Conservation (phyloP, 1,140 invertebrate genomes). For the Trichonephila clavipes region DNA sequence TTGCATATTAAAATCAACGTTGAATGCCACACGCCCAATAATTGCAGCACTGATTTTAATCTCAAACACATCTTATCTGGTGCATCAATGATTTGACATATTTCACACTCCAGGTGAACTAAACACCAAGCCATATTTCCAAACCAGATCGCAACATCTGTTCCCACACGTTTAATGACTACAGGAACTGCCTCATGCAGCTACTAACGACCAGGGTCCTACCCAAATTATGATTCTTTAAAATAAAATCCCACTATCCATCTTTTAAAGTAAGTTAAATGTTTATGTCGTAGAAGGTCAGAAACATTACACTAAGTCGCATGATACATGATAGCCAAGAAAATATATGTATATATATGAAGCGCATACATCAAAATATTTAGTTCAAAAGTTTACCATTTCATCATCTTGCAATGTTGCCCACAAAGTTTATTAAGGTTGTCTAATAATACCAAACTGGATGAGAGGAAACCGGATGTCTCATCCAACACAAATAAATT, state of each 20-base stretch:
- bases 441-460: too few species aligned
- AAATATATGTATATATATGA: background rate
- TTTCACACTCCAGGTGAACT: conserved; percentile 30
- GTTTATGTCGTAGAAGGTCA: too few species aligned
- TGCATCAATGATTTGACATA: background rate
- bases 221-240: conserved; percentile 46
- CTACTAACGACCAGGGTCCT: background rate
- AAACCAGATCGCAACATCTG: conserved; percentile 11
- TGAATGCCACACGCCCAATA: background rate
- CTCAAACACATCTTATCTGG: background rate
- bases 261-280: too few species aligned
- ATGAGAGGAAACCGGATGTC: too few species aligned
- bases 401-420: too few species aligned
- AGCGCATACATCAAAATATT: too few species aligned
- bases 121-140: background rate
- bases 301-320: too few species aligned
- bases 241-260: too few species aligned
- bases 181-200: conserved; percentile 33
- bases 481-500: too few species aligned
- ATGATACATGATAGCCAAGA: background rate
- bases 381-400: too few species aligned
- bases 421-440: too few species aligned
- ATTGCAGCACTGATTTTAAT: conserved; percentile 31
- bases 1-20: background rate
- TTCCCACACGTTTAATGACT: conserved; percentile 4